phyloP scores from a whole-genome alignment of 2,797 vertebrate species.

The Sparidentex hasta region DNA sequence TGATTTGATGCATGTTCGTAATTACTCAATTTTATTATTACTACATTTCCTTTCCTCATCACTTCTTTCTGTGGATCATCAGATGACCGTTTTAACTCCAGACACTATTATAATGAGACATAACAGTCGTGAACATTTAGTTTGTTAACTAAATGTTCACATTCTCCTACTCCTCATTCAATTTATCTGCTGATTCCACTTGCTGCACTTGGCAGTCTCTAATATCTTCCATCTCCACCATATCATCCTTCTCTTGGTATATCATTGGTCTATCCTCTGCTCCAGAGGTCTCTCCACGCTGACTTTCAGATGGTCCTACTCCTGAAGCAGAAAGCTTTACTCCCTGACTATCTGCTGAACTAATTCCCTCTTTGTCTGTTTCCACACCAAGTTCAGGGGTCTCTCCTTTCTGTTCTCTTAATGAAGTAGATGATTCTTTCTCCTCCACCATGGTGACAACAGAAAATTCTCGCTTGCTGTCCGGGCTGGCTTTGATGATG shows the following conservation, averaged over 20 bases:
- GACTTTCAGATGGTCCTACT: slow-evolving; percentile 8
- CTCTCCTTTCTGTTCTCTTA: slow-evolving; percentile 22
- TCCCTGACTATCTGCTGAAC: neutral
- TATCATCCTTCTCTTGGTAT: slow-evolving; percentile 72
- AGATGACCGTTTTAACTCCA: neutral
- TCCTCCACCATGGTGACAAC: slow-evolving; percentile 69
- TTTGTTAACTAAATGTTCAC: slow-evolving; percentile 31
- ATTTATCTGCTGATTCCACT: slow-evolving; percentile 25
- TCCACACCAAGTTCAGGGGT: neutral
- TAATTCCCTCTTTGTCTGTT: neutral
- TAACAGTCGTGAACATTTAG: slow-evolving; percentile 3
- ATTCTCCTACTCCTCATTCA: slow-evolving; percentile 29
- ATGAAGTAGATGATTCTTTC: neutral
- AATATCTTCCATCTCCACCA: slow-evolving; percentile 77
- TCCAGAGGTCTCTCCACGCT: slow-evolving; percentile 6
- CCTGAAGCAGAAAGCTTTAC: slow-evolving; percentile 14
- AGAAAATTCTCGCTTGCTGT: slow-evolving; percentile 75
- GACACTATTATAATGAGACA: neutral
- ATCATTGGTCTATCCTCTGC: neutral
- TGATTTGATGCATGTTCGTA: neutral
- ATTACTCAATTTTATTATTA: neutral
- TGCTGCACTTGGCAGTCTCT: slow-evolving; percentile 73
- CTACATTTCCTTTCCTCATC: neutral
- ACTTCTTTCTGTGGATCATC: slow-evolving; percentile 6
- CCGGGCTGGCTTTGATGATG: slow-evolving; percentile 63